Evolutionary conservation across 2,888 invertebrate species (phyloP).

Genomic region (Philopedon plagiatum): DNA sequence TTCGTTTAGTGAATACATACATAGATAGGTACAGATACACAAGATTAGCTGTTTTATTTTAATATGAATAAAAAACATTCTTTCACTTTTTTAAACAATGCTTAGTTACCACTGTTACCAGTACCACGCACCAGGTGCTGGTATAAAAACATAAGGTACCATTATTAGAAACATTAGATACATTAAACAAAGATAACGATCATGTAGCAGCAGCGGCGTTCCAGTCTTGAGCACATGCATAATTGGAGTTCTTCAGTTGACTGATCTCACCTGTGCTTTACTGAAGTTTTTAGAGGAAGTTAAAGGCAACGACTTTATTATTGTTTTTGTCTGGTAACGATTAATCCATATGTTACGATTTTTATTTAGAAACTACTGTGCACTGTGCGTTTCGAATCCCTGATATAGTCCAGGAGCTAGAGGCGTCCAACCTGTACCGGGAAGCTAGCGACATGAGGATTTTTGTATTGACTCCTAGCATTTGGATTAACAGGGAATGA

Average conservation of each 20-base stretch:
- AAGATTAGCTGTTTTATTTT: too few species aligned
- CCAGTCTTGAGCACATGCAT: conserved; percentile 38
- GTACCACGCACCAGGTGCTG: not conserved
- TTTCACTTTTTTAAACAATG: not conserved
- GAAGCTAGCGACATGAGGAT: too few species aligned
- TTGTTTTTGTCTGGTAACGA: conserved; percentile 16
- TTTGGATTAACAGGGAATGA: too few species aligned
- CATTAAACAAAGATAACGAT: conserved; percentile 4
- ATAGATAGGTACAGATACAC: too few species aligned
- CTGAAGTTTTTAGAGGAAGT: conserved; percentile 41
- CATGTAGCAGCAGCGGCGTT: conserved; percentile 13
- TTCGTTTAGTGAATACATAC: too few species aligned
- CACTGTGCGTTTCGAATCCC: too few species aligned
- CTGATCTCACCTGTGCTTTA: conserved; percentile 56
- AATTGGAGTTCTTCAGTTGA: conserved; percentile 52
- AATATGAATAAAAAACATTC: too few species aligned
- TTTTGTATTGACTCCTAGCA: too few species aligned
- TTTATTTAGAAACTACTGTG: not conserved
- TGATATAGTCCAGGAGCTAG: too few species aligned
- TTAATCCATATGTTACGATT: conserved; percentile 19
- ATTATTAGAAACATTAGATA: conserved; percentile 4
- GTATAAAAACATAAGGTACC: conserved; percentile 2
- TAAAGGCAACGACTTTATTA: conserved; percentile 7
- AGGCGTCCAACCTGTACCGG: too few species aligned
- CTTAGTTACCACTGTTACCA: too few species aligned